Base-by-base conservation (phyloP, 2,113 vertebrate species). In the Apus apus region DNA sequence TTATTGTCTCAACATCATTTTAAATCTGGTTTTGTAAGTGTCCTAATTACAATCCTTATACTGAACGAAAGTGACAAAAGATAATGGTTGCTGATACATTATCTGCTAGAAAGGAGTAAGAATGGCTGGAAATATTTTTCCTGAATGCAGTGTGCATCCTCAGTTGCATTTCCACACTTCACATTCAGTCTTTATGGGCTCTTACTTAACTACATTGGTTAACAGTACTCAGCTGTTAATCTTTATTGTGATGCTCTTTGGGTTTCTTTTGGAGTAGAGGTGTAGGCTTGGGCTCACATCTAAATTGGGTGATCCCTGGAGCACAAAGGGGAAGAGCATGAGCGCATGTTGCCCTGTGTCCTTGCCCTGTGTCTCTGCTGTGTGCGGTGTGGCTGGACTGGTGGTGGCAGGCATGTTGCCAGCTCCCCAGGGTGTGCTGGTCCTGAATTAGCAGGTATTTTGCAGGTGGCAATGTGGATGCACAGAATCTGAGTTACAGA, bases 351-450 rank as follows among this genome's bases (percentile, higher is more conserved):
- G 19, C 9, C 14, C 10, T 3, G 0, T 20, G 36, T 58, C 60
- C 23, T 67, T 9, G 1, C 13, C 32, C 23, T 20, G 23, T 8
- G 18, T 25, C 29, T 58, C 43, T 30, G 3, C 15, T 15, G 8
- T n/a, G 58, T n/a, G 16, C 18, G 29, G 43, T 5, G 0, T n/a
- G 65, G 53, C 58, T 48, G 57, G 45, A 14, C 12, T 34, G n/a
- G 17, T 2, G 1, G 12, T n/a, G 76, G 40, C 26, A 70, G 32
- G 5, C 27, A 68, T n/a, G 14, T 57, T 6, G 23, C 32, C 3
- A 0, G 30, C 26, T 43, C n/a, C 18, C 16, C 19, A 4, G 5
- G n/a, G 14, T 3, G 0, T 3, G 23, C 51, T 56, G 2, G 0
- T 53, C 46, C 65, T n/a, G n/a, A 22, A 8, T 12, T 27, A 43